Percentiles rank a stretch among this genome's conserved stretches.
phyloP scores from a whole-genome alignment of 64 coral and sea anemone species.

The Porites lutea region DNA sequence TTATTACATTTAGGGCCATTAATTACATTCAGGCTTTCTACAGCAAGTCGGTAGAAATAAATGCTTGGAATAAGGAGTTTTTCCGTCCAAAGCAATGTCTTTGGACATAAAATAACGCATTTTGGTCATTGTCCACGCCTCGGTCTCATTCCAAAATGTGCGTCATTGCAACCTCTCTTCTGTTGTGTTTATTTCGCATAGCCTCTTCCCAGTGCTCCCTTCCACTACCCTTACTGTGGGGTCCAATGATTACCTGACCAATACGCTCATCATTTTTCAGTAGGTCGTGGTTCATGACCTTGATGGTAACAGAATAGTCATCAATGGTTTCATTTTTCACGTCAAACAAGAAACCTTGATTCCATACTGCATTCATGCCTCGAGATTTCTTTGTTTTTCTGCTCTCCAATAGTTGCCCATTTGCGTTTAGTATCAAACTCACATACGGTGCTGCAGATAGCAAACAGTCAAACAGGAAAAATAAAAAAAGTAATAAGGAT shows the following conservation, averaged over 20 bases:
- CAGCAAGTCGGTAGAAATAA: too few relatives aligned
- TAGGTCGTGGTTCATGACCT: conserved; percentile 84
- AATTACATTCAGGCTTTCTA: too few relatives aligned
- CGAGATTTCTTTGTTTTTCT: conserved; percentile 79
- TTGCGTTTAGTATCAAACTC: conserved; percentile 40
- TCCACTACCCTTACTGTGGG: conserved; percentile 62
- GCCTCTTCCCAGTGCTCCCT: conserved; percentile 88
- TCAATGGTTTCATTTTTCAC: conserved; percentile 55
- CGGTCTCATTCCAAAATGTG: conserved; percentile 48
- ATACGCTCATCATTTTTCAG: conserved; percentile 75
- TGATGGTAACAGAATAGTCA: conserved; percentile 58
- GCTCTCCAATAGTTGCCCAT: conserved; percentile 65
- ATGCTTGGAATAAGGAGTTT: too few relatives aligned
- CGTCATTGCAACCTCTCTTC: conserved; percentile 81
- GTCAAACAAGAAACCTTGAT: conserved; percentile 88
- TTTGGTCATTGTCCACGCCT: too few relatives aligned
- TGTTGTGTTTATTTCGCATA: conserved; percentile 55
- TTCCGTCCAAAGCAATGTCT: too few relatives aligned
- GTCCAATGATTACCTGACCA: conserved; percentile 68
- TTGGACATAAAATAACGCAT: too few relatives aligned
- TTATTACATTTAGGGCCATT: too few relatives aligned
- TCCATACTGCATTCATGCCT: conserved; percentile 73
- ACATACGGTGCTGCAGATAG: conserved; percentile 68
- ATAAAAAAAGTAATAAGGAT: not conserved
- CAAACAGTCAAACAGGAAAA: conserved; percentile 5